Conservation (phyloP, 2,888 invertebrate species). For the Molanna angustata region DNA sequence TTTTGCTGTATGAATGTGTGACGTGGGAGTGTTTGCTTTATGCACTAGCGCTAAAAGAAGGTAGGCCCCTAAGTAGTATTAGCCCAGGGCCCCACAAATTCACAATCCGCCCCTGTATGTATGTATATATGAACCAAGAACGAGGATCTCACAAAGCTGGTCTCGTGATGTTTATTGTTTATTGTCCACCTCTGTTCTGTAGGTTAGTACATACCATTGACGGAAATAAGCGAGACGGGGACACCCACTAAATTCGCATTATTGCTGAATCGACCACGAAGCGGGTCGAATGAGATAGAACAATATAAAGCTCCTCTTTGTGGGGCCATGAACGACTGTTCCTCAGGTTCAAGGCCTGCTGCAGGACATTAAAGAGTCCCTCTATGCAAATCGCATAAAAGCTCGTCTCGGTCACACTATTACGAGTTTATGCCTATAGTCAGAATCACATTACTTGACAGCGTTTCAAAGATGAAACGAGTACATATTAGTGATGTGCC, state of each 20-base stretch:
- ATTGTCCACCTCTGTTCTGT: conserved; percentile 15
- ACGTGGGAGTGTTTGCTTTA: too few species aligned
- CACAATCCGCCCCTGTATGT: too few species aligned
- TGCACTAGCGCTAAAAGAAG: too few species aligned
- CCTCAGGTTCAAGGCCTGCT: conserved; percentile 22
- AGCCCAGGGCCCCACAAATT: too few species aligned
- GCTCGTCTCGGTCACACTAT: not conserved
- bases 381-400: conserved; percentile 19
- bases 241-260: conserved; percentile 16
- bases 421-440: too few species aligned
- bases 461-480: too few species aligned
- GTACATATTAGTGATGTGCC: too few species aligned
- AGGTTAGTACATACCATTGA: conserved; percentile 16
- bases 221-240: conserved; percentile 17
- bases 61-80: too few species aligned
- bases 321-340: conserved; percentile 14
- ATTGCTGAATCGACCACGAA: conserved; percentile 11
- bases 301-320: conserved; percentile 22
- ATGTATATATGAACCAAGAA: not conserved
- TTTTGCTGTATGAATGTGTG: too few species aligned
- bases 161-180: too few species aligned
- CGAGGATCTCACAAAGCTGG: conserved; percentile 14
- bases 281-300: conserved; percentile 25
- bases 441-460: too few species aligned
- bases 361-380: conserved; percentile 11